Evolutionary conservation across 2,888 invertebrate genomes (phyloP), one percentile per base, ranked within the genome.

Genomic region (Steinernema scapterisci): DNA sequence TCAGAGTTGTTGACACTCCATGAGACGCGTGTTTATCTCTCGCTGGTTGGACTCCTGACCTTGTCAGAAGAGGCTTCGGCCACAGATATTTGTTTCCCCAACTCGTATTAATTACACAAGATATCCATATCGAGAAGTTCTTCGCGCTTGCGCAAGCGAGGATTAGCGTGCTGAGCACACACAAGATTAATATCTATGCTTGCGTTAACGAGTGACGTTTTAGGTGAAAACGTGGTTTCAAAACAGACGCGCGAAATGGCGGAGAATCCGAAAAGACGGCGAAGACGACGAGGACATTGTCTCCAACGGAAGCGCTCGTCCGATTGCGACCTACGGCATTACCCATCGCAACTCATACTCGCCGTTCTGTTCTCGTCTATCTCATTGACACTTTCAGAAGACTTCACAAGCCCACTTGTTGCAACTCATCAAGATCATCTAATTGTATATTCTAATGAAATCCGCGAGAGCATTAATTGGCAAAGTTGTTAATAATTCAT

Each of bases 151-250:
- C 63, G 63, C 63, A 63, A 63, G 31, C 11, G 9, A 11, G 11
- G 16, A 25, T 31, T 38, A 21, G 25, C 63, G 27, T 16, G 16
- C 19, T 16, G 31, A 63, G 63, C 38, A 63, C 63, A 63, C 63
- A 63, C 9, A 38, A 6, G 5, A 38, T 38, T 38, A 31, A 63
- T 63, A n/a, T n/a, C n/a, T n/a, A n/a, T 31, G 16, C 63, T 16
- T 27, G 9, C 31, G 23, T 31, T 27, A 63, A 27, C 63, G 63
- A 63, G 9, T 9, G 25, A 5, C 63, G n/a, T 78, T 81, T 74
- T 51, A 81, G 81, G 82, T 81, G 27, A 82, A 82, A 75, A 82
- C 82, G 1, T 82, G 83, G 83, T 82, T 79, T 51, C 83, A 82
- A 79, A 83, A 82, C 51, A 70, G 82, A 23, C 81, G 82, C 16